Base-by-base conservation (phyloP, 2,113 vertebrate genomes). In the Garra rufa region DNA sequence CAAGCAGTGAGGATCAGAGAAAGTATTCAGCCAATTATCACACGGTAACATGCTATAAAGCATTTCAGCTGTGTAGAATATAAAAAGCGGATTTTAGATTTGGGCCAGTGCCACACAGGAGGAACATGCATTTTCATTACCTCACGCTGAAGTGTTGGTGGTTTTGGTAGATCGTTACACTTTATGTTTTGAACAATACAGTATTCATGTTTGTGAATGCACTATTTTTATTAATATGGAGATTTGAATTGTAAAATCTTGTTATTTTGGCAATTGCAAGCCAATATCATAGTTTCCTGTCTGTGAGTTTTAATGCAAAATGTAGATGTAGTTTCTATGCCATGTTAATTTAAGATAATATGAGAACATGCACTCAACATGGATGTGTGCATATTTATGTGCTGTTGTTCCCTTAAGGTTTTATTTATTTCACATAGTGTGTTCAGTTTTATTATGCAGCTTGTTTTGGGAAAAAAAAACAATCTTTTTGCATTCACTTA, bases 81-180 rank as follows among this genome's bases (percentile, higher is more conserved):
- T 77, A 52, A n/a, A 59, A 30, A 10, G 21, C 6, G 4, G 34
- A 57, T 30, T 88, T 76, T 50, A 87, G 85, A 88, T 86, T 90
- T 87, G 87, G 88, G 88, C 83, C 89, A 82, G 11, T 76, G 85
- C 55, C 55, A 77, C 52, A 24, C 21, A 83, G 85, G 76, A 48
- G 82, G 86, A 85, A 87, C 84, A 85, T 85, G 76, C 77, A 89
- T 90, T 87, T 76, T 74, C 87, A 86, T 91, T 92, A 92, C 89
- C 87, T 93, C 91, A 91, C 85, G 90, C 76, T 87, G 70, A 87
- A 87, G 85, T 88, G 69, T 57, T 24, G 4, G 28, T 76, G 26
- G 28, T 76, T 69, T 77, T 0, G 78, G 21, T 57, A 57, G 21
- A 80, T 83, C 82, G 81, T 70, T 73, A 57, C 74, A 75, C 30